Evolutionary conservation across 2,888 invertebrate genomes (phyloP).

Genomic region (Tipula confusa): DNA sequence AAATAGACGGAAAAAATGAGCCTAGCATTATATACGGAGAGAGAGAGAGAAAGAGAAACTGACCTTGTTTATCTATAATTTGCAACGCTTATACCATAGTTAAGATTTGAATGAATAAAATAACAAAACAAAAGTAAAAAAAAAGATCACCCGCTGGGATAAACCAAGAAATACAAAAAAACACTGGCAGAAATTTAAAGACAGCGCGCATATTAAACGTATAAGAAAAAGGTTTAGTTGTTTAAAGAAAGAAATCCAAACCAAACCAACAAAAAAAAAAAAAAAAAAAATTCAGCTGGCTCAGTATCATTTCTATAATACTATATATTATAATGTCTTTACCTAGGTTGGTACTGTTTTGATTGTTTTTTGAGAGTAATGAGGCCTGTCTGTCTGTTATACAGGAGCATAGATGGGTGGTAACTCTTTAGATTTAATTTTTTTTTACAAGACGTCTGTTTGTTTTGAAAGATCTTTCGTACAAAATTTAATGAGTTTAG

Average conservation of each 20-base stretch:
- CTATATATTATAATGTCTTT: neutral
- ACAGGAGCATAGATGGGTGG: conserved; percentile 25
- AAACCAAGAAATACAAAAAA: neutral
- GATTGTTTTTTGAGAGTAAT: neutral
- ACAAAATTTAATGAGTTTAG: neutral
- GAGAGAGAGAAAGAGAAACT: neutral
- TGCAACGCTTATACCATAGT: conserved; percentile 20
- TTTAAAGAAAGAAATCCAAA: neutral
- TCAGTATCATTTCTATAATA: neutral
- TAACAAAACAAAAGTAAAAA: neutral
- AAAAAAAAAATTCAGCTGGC: neutral
- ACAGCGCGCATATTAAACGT: neutral
- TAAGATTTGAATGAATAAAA: conserved; percentile 3
- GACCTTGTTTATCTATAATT: conserved; percentile 25
- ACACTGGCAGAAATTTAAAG: neutral
- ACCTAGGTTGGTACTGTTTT: conserved; percentile 3
- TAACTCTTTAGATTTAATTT: neutral
- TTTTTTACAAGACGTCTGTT: neutral
- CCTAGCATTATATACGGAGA: neutral
- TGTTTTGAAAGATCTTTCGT: conserved; percentile 25
- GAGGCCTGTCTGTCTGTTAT: neutral
- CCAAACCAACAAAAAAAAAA: neutral
- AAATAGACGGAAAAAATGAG: neutral
- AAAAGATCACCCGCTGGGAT: conserved; percentile 15
- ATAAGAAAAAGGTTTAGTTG: neutral